These are phyloP conservation scores for Larimichthys crocea DNA, from an alignment of 2,113 vertebrate genomes.

Conservation along the genomic window DNA sequence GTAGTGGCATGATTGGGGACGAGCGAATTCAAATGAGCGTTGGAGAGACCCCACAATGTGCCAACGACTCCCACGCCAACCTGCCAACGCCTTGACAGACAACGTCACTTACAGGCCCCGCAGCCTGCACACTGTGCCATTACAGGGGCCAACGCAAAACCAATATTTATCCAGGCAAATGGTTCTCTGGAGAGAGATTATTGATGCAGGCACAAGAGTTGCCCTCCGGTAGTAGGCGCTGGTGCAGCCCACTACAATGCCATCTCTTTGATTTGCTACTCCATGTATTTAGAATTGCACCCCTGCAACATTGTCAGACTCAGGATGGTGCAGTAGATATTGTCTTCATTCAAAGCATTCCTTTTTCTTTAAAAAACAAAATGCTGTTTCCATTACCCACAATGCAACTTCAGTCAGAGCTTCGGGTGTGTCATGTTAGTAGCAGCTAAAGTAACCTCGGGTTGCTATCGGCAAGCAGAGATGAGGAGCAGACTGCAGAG, in stretches of 20 bases:
- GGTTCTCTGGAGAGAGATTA: slow-evolving; percentile 79
- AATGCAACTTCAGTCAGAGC: background rate
- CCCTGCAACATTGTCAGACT: no score
- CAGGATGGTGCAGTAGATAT: background rate
- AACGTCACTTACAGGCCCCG: slow-evolving; percentile 78
- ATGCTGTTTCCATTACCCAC: background rate
- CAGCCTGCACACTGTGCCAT: slow-evolving; percentile 76
- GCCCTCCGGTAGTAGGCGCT: slow-evolving; percentile 62
- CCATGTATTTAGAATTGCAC: background rate
- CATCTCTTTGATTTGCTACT: slow-evolving; percentile 13
- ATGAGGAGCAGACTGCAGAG: background rate
- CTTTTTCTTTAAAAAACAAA: background rate
- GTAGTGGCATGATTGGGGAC: slow-evolving; percentile 80
- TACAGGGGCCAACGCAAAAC: slow-evolving; percentile 80
- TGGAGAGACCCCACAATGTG: slow-evolving; percentile 80
- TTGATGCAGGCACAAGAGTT: slow-evolving; percentile 66
- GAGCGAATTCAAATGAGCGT: slow-evolving; percentile 82
- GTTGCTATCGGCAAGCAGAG: no score
- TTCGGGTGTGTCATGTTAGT: background rate
- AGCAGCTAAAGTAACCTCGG: background rate
- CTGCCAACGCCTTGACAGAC: slow-evolving; percentile 79
- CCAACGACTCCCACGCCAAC: slow-evolving; percentile 82
- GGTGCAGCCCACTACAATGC: slow-evolving; percentile 39
- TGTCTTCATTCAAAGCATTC: background rate
- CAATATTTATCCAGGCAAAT: slow-evolving; percentile 83